A percentile compares a stretch with the other conserved stretches of the same genome.
These are phyloP conservation scores for Emys orbicularis DNA, from an alignment of 2,797 vertebrate species.

Conservation along the genomic window DNA sequence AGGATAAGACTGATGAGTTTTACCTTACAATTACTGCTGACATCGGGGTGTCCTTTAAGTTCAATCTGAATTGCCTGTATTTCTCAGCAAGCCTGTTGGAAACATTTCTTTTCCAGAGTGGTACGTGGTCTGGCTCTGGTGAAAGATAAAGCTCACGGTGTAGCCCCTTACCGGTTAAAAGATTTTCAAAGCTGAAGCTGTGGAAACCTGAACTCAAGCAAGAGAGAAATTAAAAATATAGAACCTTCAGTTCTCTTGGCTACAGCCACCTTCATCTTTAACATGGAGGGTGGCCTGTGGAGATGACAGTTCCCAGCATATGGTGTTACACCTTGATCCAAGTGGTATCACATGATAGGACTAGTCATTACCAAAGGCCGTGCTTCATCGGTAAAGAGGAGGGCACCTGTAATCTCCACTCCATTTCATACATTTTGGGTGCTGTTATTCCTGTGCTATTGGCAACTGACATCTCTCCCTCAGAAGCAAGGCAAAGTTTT, in stretches of 20 bases:
- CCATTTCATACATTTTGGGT: not conserved
- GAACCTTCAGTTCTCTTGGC: not conserved
- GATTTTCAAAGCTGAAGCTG: slow-evolving; percentile 68
- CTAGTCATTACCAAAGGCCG: not conserved
- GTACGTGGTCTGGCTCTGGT: slow-evolving; percentile 56
- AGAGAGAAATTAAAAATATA: not conserved
- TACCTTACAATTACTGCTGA: not conserved
- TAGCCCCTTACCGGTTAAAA: slow-evolving; percentile 64
- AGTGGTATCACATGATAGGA: not conserved
- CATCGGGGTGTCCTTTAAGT: not conserved
- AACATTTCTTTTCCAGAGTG: slow-evolving; percentile 46
- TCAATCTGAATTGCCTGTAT: slow-evolving; percentile 9
- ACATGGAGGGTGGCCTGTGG: not conserved
- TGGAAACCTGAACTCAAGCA: slow-evolving; percentile 58
- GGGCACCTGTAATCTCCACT: not conserved
- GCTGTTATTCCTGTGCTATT: not conserved
- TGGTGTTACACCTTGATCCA: not conserved
- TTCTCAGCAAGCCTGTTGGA: slow-evolving; percentile 8
- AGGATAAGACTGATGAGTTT: not conserved
- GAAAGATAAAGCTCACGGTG: slow-evolving; percentile 63
- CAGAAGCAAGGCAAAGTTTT: not conserved
- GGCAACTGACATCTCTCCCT: not conserved
- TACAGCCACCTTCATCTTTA: not conserved
- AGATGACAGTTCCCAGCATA: not conserved
- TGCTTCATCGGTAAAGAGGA: not conserved